A percentile compares a stretch with the other conserved stretches of the same genome.
Conservation (phyloP, 92 coral and sea anemone species). For the Palythoa grandiflora region DNA sequence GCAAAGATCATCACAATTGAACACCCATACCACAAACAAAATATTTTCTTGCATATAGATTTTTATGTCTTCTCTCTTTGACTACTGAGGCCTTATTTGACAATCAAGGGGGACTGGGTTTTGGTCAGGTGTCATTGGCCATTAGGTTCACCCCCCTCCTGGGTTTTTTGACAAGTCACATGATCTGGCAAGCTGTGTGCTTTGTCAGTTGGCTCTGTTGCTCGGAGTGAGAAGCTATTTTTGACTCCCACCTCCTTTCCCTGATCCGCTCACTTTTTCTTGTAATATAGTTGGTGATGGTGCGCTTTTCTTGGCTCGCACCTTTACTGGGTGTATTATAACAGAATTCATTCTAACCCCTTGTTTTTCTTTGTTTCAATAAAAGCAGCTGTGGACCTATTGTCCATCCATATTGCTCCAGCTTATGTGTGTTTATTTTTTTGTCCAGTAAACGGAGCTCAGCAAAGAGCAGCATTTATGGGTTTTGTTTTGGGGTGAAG, state of each 20-base stretch:
- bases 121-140: neutral
- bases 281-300: no score
- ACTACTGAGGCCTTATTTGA: neutral
- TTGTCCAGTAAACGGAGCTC: neutral
- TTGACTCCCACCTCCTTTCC: no score
- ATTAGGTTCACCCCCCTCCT: neutral
- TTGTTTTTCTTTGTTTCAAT: neutral
- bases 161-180: neutral
- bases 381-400: neutral
- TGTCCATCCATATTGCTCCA: neutral
- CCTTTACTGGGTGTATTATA: no score
- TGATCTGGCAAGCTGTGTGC: neutral
- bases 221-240: no score
- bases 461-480: neutral
- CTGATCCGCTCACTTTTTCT: no score
- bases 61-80: no score
- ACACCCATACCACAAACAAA: no score
- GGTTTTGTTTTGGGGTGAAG: neutral
- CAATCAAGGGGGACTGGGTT: neutral
- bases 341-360: no score
- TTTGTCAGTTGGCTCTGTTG: neutral
- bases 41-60: no score
- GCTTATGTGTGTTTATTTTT: neutral
- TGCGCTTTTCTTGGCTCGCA: no score
- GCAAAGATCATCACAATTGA: no score